Base-by-base conservation (phyloP, 2,888 invertebrate species). In the Beris chalybata region DNA sequence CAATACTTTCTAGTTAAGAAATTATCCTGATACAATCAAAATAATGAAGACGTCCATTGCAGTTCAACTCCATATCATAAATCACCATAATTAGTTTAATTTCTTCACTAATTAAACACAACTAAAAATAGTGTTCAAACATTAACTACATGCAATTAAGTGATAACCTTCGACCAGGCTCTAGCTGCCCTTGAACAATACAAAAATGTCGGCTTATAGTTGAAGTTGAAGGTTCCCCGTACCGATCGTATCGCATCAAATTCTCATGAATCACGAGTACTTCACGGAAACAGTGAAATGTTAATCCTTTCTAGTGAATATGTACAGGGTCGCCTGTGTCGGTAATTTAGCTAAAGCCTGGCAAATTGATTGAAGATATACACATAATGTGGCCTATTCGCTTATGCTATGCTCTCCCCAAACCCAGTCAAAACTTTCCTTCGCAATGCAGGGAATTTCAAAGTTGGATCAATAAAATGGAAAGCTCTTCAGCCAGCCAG, bases 151-250 rank as follows among this genome's bases (percentile, higher is more conserved):
- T 50, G 52, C 52, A 61, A 61, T 61, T 52, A 12, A 61, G 61
- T 38, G 61, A 61, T 50, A 61, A 32, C 38, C 32, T 50, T 13
- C 48, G 12, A 13, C 30, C n/a, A 30, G 6, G 11, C 38, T 38
- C 38, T 38, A 38, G 38, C 9, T 61, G 52, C 43, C 61, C 61
- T 61, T 61, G 61, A 61, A 52, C 52, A 22, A 48, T 50, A 61
- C 52, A 61, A 61, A 61, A 61, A 61, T 61, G 61, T 52, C 52
- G 52, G 15, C 31, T 59, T 59, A 31, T 38, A 61, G 52, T 61
- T 61, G 52, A 61, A 52, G 61, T 52, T 61, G 38, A 61, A 61
- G 61, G 61, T 61, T 61, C 43, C 52, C 30, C 22, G 5, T 3
- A 2, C 38, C 9, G 61, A 50, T 61, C 31, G n/a, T 52, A 61